Evolutionary conservation across 2,797 vertebrate species (phyloP), one percentile per base, ranked within the genome.

Genomic region (Octomys mimax): DNA sequence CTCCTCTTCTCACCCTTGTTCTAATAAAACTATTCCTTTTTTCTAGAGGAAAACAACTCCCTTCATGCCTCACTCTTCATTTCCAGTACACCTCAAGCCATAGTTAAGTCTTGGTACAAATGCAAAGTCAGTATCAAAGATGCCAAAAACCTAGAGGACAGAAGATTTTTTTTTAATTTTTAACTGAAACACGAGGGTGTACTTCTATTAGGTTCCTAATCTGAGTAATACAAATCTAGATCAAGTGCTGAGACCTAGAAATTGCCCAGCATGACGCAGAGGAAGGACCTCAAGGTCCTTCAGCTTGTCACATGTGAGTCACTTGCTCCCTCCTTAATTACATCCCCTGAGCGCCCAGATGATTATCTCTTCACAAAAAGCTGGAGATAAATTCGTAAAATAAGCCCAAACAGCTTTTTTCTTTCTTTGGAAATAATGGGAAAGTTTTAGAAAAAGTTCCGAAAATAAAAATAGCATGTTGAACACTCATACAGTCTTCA

Each of bases 391-490:
- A 91, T 59, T 87, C 73, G 12, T 83, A 73, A 84, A 52, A 24
- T 91, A 87, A 79, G 19, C 52, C 31, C 42, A 91, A 85, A 31
- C 26, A 93, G n/a, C n/a, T 93, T 80, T 42, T 78, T 4, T 9
- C 75, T 52, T 81, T n/a, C n/a, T n/a, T 62, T 78, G 83, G 84
- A 88, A 93, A 85, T n/a, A 80, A 49, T 28, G 31, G 68, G 54
- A 80, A 92, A 91, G 78, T 91, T 94, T 88, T 88, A 84, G 26
- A 87, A 91, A 42, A 73, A 87, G 46, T n/a, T 75, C 6, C 21
- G 83, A 85, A 52, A 91, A 36, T 77, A 77, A 94, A 52, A 92
- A 81, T 87, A 79, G 57, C 66, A 42, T 75, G 59, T 75, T 62
- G 2, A 73, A 64, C 49, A 64, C 11, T 64, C 46, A 71, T 24